A percentile compares a stretch with the other conserved stretches of the same genome.
Conservation (phyloP, 2,888 invertebrate species). For the Micoletzkya japonica region DNA sequence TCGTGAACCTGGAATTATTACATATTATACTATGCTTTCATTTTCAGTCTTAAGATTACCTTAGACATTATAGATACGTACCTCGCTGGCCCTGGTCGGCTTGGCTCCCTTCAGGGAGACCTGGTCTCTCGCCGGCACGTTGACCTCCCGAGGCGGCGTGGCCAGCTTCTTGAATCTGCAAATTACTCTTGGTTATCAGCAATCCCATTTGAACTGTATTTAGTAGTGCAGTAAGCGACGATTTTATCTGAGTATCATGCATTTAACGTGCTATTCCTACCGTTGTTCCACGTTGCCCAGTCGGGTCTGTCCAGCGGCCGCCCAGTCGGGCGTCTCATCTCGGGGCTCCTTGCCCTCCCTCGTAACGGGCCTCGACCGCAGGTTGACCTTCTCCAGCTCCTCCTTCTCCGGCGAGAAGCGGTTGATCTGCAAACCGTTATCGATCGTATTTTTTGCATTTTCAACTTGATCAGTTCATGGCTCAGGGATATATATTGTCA, state of each 20-base stretch:
- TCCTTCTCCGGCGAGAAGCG: slow-evolving; percentile 55
- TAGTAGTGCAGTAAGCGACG: background rate
- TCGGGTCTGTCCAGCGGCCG: slow-evolving; percentile 33
- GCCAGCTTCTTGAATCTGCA: slow-evolving; percentile 47
- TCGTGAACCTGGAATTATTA: slow-evolving; percentile 41
- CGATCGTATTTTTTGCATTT: background rate
- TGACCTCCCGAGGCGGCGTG: slow-evolving; percentile 56
- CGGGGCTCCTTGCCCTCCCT: slow-evolving; percentile 21
- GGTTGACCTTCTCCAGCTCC: slow-evolving; percentile 54
- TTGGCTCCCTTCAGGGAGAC: slow-evolving; percentile 53
- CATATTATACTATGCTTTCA: background rate
- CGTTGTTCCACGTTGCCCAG: slow-evolving; percentile 37
- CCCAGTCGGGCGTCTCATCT: slow-evolving; percentile 44
- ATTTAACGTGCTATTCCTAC: background rate
- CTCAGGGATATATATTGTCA: too few species aligned
- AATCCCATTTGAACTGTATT: too few species aligned
- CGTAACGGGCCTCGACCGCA: slow-evolving; percentile 32
- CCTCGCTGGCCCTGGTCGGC: slow-evolving; percentile 41
- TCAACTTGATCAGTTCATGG: background rate
- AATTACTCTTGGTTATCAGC: too few species aligned
- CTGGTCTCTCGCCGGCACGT: slow-evolving; percentile 62
- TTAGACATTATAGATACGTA: background rate
- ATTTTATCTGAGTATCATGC: background rate
- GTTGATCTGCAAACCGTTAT: slow-evolving; percentile 30
- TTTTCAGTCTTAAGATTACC: background rate